These are phyloP conservation scores for Trichopria drosophilae DNA, from an alignment of 2,888 invertebrate species.

Conservation along the genomic window DNA sequence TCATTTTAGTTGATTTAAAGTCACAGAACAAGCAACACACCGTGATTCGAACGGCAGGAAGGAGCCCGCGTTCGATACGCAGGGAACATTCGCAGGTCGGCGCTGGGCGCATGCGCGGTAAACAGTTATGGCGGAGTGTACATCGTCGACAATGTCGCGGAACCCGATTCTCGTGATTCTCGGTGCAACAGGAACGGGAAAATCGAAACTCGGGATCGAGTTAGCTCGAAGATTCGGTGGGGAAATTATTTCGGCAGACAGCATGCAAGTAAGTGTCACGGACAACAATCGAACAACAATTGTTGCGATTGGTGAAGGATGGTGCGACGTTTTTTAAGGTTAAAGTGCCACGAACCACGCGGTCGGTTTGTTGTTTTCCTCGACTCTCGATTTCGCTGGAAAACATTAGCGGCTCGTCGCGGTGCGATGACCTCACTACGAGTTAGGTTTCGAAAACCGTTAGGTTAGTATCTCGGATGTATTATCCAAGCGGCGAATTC, in stretches of 20 bases:
- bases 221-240: constrained; percentile 82
- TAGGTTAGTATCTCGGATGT: too few relatives aligned
- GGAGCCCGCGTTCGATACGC: too few relatives aligned
- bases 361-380: constrained; percentile 10
- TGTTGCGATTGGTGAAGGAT: not conserved
- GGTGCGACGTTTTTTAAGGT: constrained; percentile 22
- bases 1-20: too few relatives aligned
- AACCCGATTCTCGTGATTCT: constrained; percentile 84
- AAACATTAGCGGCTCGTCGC: too few relatives aligned
- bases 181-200: constrained; percentile 96
- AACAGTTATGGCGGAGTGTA: constrained; percentile 23
- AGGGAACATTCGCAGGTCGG: too few relatives aligned
- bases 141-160: constrained; percentile 58
- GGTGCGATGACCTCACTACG: too few relatives aligned
- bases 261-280: constrained; percentile 85
- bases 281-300: not conserved
- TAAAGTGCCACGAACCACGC: constrained; percentile 27
- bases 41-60: too few relatives aligned
- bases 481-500: too few relatives aligned
- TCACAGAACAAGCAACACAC: too few relatives aligned
- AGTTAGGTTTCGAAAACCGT: too few relatives aligned
- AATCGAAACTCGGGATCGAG: constrained; percentile 93
- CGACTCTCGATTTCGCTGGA: too few relatives aligned
- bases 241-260: constrained; percentile 97
- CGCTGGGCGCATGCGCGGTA: constrained; percentile 13